These are phyloP conservation scores for Urocolius indicus DNA, from an alignment of 2,113 vertebrate species.

Conservation along the genomic window DNA sequence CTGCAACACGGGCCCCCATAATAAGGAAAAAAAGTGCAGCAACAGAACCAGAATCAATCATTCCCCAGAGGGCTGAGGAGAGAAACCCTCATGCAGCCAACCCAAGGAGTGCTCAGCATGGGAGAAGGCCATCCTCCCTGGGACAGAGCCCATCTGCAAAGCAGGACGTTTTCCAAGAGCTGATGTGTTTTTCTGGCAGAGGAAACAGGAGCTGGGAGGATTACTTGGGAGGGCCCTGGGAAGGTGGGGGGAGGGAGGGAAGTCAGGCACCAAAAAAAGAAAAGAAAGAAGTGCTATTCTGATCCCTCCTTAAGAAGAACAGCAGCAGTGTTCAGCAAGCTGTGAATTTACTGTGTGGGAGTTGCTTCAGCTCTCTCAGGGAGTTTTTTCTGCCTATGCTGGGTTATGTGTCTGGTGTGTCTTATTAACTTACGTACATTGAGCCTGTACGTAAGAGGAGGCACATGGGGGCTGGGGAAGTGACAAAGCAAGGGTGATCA, in stretches of 20 bases:
- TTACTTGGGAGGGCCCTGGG: background rate
- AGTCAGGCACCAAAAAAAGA: background rate
- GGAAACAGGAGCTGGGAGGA: background rate
- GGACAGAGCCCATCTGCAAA: background rate
- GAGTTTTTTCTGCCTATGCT: background rate
- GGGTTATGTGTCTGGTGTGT: background rate
- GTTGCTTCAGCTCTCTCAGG: background rate
- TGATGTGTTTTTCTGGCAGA: background rate
- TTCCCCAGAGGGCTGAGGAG: background rate
- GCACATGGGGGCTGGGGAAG: background rate
- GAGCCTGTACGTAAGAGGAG: background rate
- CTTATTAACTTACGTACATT: background rate
- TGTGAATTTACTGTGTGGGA: background rate
- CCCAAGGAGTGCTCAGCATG: background rate
- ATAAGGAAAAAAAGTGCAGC: background rate
- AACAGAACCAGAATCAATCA: background rate
- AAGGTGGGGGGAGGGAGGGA: background rate
- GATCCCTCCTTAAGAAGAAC: background rate
- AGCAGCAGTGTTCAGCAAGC: background rate
- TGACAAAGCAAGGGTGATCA: background rate
- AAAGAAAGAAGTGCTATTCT: background rate
- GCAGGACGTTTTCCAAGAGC: conserved; percentile 23
- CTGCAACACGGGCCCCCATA: background rate
- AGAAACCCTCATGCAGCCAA: background rate
- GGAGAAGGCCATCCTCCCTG: background rate